Evolutionary conservation across 2,113 vertebrate genomes (phyloP).

Genomic region (Neopipo cinnamomea): DNA sequence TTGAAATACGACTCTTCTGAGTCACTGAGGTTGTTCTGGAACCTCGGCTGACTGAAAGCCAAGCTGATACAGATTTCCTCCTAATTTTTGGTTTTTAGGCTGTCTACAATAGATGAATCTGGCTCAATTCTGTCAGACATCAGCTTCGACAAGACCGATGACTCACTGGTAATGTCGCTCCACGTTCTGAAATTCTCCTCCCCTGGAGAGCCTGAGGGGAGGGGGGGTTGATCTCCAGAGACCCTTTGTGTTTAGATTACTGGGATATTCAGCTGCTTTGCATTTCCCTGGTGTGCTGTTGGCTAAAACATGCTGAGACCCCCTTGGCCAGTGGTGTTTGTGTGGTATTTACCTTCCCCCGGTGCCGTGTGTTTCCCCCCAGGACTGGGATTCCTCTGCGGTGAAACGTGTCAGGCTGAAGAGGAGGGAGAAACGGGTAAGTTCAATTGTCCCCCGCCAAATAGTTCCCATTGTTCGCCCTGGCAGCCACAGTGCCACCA

Average conservation of each 20-base stretch:
- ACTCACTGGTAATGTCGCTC: slow-evolving; percentile 86
- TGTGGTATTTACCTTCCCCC: neutral
- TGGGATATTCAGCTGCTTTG: neutral
- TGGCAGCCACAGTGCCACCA: neutral
- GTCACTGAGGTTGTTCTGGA: neutral
- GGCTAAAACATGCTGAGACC: neutral
- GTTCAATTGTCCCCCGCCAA: slow-evolving; percentile 11
- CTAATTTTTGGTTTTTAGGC: slow-evolving; percentile 67
- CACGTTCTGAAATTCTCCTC: neutral
- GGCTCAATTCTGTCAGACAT: slow-evolving; percentile 95
- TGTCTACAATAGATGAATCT: slow-evolving; percentile 95
- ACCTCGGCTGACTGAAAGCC: neutral
- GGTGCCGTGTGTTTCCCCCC: slow-evolving; percentile 6
- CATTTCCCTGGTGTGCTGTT: neutral
- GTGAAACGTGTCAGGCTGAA: slow-evolving; percentile 87
- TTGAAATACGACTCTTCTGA: neutral
- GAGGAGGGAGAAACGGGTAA: slow-evolving; percentile 92
- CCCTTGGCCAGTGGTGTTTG: neutral
- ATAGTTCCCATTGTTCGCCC: neutral
- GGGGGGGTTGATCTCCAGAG: neutral
- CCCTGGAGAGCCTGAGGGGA: neutral
- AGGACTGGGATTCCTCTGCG: slow-evolving; percentile 95
- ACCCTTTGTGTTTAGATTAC: neutral
- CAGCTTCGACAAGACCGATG: slow-evolving; percentile 97
- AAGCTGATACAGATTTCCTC: neutral